Evolutionary conservation across 2,888 invertebrate species (phyloP).

Genomic region (Isoperla grammatica): DNA sequence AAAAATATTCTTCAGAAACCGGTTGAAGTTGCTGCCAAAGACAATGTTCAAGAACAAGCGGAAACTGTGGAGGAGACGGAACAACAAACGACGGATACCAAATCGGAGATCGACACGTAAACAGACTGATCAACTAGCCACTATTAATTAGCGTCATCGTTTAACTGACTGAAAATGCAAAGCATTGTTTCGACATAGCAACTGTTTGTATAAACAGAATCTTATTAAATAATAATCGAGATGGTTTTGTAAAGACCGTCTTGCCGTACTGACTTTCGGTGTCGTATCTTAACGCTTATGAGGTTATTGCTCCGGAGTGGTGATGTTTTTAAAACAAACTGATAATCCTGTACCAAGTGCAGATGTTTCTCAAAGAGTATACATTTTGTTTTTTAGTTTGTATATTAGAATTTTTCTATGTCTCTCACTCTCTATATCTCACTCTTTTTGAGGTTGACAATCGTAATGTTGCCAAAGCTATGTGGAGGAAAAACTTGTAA

Average conservation of each 20-base stretch:
- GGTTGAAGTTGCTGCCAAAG: constrained; percentile 30
- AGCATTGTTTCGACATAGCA: neutral
- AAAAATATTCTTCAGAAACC: constrained; percentile 43
- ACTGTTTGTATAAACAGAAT: constrained; percentile 21
- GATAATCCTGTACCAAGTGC: too few relatives aligned
- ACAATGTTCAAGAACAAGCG: constrained; percentile 21
- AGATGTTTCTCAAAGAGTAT: too few relatives aligned
- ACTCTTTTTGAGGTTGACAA: constrained; percentile 33
- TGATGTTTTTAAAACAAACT: too few relatives aligned
- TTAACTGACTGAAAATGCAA: neutral
- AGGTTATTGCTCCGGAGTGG: neutral
- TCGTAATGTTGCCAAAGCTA: constrained; percentile 33
- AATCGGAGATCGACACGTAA: constrained; percentile 30
- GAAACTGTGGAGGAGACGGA: constrained; percentile 23
- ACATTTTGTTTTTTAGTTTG: constrained; percentile 27
- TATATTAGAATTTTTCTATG: constrained; percentile 27
- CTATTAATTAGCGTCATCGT: constrained; percentile 26
- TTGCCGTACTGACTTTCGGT: constrained; percentile 33
- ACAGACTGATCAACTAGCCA: constrained; percentile 32
- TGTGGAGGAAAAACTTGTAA: constrained; percentile 24
- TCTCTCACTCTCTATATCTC: constrained; percentile 26
- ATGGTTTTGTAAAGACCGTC: constrained; percentile 31
- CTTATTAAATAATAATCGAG: constrained; percentile 28
- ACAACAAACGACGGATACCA: constrained; percentile 26
- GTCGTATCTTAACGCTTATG: constrained; percentile 5